These are phyloP conservation scores for Myiozetetes cayanensis DNA, from an alignment of 2,113 vertebrate genomes.

Conservation along the genomic window DNA sequence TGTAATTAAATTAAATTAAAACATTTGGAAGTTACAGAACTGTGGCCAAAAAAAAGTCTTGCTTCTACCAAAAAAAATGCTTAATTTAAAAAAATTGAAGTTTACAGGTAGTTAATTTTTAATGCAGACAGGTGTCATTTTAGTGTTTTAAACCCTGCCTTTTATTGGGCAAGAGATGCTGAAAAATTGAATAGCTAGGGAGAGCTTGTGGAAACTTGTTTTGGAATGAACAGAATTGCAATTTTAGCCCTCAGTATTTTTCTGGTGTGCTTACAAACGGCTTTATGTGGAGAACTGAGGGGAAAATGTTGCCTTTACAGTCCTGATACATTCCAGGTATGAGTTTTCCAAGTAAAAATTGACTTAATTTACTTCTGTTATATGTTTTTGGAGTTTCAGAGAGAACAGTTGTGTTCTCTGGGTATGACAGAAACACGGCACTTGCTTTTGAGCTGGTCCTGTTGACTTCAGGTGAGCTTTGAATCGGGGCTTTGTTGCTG, in stretches of 20 bases:
- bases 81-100: not conserved
- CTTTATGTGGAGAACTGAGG: not conserved
- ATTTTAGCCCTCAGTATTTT: not conserved
- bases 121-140: conserved; percentile 19
- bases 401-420: not conserved
- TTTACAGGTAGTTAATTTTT: conserved; percentile 44
- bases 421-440: not conserved
- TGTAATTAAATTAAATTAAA: fast-evolving
- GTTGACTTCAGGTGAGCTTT: fast-evolving
- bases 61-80: not conserved
- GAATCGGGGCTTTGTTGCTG: not conserved
- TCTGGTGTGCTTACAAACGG: not conserved
- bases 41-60: not conserved
- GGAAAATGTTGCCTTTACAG: not conserved
- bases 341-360: not conserved
- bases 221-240: not conserved
- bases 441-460: not conserved
- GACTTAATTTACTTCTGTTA: not conserved
- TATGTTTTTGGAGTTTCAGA: not conserved
- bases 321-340: not conserved
- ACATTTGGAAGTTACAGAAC: not conserved
- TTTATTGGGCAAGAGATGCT: conserved; percentile 8
- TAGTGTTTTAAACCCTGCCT: not conserved
- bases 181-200: not conserved
- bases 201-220: conserved; percentile 2